Evolutionary conservation across 2,888 invertebrate genomes (phyloP), one percentile per base, ranked within the genome.

Genomic region (Podotricha telesiphe): DNA sequence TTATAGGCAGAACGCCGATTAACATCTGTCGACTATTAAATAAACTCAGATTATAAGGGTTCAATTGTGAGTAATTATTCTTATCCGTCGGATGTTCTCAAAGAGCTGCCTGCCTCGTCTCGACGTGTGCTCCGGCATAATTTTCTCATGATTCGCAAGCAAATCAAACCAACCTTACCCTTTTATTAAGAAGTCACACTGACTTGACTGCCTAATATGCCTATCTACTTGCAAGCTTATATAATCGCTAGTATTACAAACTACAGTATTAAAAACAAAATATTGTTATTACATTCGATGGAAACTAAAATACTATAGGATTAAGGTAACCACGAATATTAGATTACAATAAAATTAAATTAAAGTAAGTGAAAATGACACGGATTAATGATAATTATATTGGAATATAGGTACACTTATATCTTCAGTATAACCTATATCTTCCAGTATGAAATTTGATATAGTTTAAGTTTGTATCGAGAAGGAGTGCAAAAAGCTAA

Each of bases 21-120:
- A 91, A 92, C 93, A 93, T 91, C 92, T 93, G 93, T 90, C 88
- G 89, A 91, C 91, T 91, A 89, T 91, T 89, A 91, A 88, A 91
- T 91, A 88, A 91, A 89, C 84, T 87, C 84, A 79, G 87, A 88
- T 88, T 90, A 91, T 90, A 91, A 88, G 89, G 91, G 89, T 91
- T 92, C 92, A 91, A 91, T 90, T 90, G 91, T 86, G 86, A 91
- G 89, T 92, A 93, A 93, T 93, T 92, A 92, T 92, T 92, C 89
- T 90, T 92, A 92, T 92, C 92, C 91, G 92, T 89, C 91, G 90
- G 92, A 86, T 86, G 89, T 82, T 88, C 86, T 89, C 89, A 89
- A 89, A 89, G 89, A 84, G 83, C 82, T 76, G 75, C 81, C 82
- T 85, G 82, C 81, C 79, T 82, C 80, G 79, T 82, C 86, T 75